Conservation (phyloP, 2,113 vertebrate genomes). For the Brachypodius melanocephalos region DNA sequence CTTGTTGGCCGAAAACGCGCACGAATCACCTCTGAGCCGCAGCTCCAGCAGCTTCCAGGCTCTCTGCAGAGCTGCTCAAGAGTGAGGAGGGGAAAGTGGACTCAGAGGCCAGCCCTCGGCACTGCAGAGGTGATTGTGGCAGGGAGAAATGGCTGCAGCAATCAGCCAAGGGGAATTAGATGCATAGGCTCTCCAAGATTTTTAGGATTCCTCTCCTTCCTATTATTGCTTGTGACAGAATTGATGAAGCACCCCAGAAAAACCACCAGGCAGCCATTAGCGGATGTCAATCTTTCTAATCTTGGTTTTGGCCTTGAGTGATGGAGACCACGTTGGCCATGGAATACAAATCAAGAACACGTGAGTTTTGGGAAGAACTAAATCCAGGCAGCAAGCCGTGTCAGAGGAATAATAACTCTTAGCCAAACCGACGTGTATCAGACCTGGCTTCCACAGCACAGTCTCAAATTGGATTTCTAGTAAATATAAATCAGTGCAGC, state of each 20-base stretch:
- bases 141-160: neutral
- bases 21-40: slow-evolving; percentile 24
- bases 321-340: neutral
- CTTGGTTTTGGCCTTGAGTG: neutral
- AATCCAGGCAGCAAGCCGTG: neutral
- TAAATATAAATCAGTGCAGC: slow-evolving; percentile 7
- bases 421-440: neutral
- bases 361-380: neutral
- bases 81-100: neutral
- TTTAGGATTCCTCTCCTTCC: neutral
- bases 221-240: neutral
- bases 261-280: neutral
- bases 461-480: neutral
- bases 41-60: slow-evolving; percentile 9
- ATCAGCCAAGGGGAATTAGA: neutral
- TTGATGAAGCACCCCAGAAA: slow-evolving; percentile 26
- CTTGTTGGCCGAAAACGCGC: neutral
- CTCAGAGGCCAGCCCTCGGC: neutral
- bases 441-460: neutral
- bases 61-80: neutral
- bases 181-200: neutral
- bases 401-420: slow-evolving; percentile 15
- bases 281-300: neutral
- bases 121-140: neutral
- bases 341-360: slow-evolving; percentile 32